Conservation (phyloP, 2,797 vertebrate genomes). For the Ptychobarbus kaznakovi region DNA sequence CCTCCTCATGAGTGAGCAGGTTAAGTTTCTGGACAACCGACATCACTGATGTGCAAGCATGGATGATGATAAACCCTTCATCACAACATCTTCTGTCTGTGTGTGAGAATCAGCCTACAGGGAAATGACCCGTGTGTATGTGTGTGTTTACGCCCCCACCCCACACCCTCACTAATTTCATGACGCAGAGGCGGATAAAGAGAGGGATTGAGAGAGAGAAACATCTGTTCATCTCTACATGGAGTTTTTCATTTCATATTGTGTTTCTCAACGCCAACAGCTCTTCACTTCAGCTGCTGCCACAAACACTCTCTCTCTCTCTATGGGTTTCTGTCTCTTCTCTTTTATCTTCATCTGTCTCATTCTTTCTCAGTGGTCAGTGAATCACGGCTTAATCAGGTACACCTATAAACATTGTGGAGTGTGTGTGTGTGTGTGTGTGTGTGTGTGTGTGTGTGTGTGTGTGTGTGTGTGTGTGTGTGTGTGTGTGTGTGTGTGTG, state of each 20-base stretch:
- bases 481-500: constrained; percentile 11
- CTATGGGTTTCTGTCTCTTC: neutral
- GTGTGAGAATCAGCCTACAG: neutral
- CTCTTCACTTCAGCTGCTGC: constrained; percentile 15
- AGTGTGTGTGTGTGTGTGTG: constrained; percentile 7
- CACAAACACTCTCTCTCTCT: constrained; percentile 23
- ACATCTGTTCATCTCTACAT: constrained; percentile 40
- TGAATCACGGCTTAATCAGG: constrained; percentile 69
- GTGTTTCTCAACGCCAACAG: constrained; percentile 51
- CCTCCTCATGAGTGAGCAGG: neutral
- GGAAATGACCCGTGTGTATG: neutral
- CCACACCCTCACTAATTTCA: constrained; percentile 30
- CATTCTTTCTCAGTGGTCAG: constrained; percentile 50
- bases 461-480: neutral
- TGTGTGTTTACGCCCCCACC: neutral
- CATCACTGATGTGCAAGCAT: neutral
- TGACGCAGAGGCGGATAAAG: constrained; percentile 42
- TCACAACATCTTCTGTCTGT: constrained; percentile 5
- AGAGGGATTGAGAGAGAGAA: constrained; percentile 31
- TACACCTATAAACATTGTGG: constrained; percentile 53
- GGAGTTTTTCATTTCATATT: constrained; percentile 49
- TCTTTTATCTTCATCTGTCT: neutral
- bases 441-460: constrained; percentile 2
- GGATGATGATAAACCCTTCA: constrained; percentile 3
- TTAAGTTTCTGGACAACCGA: neutral